A percentile compares a stretch with the other conserved stretches of the same genome.
Evolutionary conservation across 2,888 invertebrate genomes (phyloP).

Genomic region (Drosophila tripunctata): DNA sequence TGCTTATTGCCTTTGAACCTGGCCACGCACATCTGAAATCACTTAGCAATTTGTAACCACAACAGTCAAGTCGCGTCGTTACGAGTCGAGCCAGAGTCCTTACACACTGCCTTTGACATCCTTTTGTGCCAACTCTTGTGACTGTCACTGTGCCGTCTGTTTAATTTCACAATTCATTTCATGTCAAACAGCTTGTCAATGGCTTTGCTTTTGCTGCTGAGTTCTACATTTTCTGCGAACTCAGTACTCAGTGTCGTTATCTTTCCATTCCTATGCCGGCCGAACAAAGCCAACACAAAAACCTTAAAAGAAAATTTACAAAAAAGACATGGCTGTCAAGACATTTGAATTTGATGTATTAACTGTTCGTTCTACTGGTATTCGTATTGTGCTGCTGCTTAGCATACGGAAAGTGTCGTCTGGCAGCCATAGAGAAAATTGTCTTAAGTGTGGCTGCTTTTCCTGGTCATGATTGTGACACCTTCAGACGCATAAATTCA

Average conservation of each 20-base stretch:
- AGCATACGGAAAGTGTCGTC: slow-evolving; percentile 19
- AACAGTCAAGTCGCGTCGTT: slow-evolving; percentile 16
- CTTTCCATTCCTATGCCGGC: not conserved
- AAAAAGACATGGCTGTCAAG: slow-evolving; percentile 61
- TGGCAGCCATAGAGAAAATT: not conserved
- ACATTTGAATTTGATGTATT: slow-evolving; percentile 73
- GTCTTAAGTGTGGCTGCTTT: not conserved
- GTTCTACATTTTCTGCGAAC: not conserved
- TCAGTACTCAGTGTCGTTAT: slow-evolving; percentile 36
- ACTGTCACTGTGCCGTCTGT: slow-evolving; percentile 56
- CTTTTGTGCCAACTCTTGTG: slow-evolving; percentile 23
- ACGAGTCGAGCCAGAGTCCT: not conserved
- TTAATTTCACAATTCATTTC: slow-evolving; percentile 80
- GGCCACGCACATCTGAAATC: slow-evolving; percentile 43
- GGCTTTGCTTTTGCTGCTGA: slow-evolving; percentile 20
- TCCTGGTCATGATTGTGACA: slow-evolving; percentile 16
- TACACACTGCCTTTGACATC: slow-evolving; percentile 19
- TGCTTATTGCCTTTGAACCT: slow-evolving; percentile 39
- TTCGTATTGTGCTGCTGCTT: slow-evolving; percentile 35
- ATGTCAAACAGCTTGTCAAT: slow-evolving; percentile 74
- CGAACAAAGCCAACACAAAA: slow-evolving; percentile 19
- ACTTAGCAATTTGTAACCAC: slow-evolving; percentile 65
- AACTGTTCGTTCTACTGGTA: slow-evolving; percentile 49
- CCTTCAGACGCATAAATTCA: slow-evolving; percentile 28
- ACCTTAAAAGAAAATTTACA: not conserved